Base-by-base conservation (phyloP, 2,113 vertebrate species). In the Mohoua ochrocephala region DNA sequence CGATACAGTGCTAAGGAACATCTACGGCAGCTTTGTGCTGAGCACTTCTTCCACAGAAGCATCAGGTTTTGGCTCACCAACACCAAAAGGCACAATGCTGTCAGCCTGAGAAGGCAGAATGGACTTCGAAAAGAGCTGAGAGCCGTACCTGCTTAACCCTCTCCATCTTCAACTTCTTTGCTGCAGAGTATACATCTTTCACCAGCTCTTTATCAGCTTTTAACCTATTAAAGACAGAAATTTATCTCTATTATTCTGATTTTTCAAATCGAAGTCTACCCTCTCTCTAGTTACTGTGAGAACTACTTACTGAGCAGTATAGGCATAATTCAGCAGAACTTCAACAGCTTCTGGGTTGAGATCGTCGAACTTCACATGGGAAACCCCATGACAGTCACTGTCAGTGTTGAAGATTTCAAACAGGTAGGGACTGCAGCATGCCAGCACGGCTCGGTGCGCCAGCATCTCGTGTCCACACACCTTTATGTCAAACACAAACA, bases 391-490 rank as follows among this genome's bases (percentile, higher is more conserved):
- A 89, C 99, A 98, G 96, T 99, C 99, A 4, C 98, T 98, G 65
- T 99, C 99, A 69, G 98, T 99, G 82, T 99, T 99, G 96, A 99
- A 99, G 98, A 99, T 99, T 98, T 99, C 99, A 90, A 99, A 99
- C 96, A 99, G 96, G 96, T 99, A 99, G 39, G 99, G 99, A 93
- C 99, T 99, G 98, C 99, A 99, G 98, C 99, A 99, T 33, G 99
- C 99, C 95, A 99, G 98, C 18, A 99, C 99, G 3, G 99, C 99
- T 93, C 99, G 98, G 95, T 99, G 99, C 6, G 99, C 99, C 97
- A 99, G 98, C 98, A 99, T 98, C 96, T 99, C 99, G 39, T 99
- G 99, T 53, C 99, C 99, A 94, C 99, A 99, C 31, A 99, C 99
- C 99, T 99, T 95, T 37, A 95, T 90, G 54, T 23, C 85, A 59